A percentile compares a stretch with the other conserved stretches of the same genome.
These are phyloP conservation scores for Ennomos quercinarius DNA, from an alignment of 2,888 invertebrate species.

Conservation along the genomic window DNA sequence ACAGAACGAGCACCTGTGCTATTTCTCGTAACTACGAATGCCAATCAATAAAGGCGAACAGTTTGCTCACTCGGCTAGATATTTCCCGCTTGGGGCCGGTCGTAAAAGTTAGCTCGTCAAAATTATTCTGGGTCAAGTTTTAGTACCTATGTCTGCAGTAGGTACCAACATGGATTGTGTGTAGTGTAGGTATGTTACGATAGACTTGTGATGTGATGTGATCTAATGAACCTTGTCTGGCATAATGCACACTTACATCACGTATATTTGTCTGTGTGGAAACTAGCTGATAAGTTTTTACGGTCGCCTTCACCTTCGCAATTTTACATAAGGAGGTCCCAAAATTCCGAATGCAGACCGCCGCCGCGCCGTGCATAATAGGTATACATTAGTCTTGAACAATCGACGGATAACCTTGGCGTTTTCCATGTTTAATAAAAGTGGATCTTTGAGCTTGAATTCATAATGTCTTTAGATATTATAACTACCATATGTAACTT, in stretches of 20 bases:
- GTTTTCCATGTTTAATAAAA: constrained; percentile 22
- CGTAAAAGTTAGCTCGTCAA: constrained; percentile 12
- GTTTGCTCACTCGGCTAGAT: constrained; percentile 6
- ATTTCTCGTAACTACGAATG: constrained; percentile 10
- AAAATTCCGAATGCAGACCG: constrained; percentile 28
- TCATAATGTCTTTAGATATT: constrained; percentile 26
- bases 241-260: constrained; percentile 3
- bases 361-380: background rate
- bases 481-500: constrained; percentile 21
- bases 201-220: constrained; percentile 1
- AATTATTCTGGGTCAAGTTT: constrained; percentile 22
- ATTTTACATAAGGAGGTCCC: constrained; percentile 29
- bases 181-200: background rate
- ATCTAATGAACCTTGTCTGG: constrained; percentile 11
- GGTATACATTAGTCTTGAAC: constrained; percentile 6
- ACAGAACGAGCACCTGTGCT: constrained; percentile 12
- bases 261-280: background rate
- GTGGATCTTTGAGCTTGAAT: constrained; percentile 20
- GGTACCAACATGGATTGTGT: background rate
- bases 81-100: constrained; percentile 14
- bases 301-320: constrained; percentile 28
- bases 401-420: constrained; percentile 21
- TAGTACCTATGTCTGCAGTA: constrained; percentile 20
- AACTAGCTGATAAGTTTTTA: constrained; percentile 15
- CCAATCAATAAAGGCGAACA: constrained; percentile 33